A percentile compares a stretch with the other conserved stretches of the same genome.
phyloP scores from a whole-genome alignment of 2,888 invertebrate species.

The Drosophila rellima region DNA sequence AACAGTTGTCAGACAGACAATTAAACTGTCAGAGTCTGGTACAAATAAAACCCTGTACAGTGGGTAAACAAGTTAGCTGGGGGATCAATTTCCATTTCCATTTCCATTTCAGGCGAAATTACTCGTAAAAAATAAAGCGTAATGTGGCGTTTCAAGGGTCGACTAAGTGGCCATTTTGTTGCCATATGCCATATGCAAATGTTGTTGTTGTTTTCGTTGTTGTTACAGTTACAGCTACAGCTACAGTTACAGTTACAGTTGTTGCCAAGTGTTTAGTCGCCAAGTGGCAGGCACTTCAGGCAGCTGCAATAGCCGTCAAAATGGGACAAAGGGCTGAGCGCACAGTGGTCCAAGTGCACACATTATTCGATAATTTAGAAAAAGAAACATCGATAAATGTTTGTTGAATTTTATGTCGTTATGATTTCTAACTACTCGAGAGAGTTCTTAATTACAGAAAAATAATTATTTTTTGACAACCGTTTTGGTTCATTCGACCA shows the following conservation, averaged over 20 bases:
- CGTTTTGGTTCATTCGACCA: not conserved
- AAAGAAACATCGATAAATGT: too few species aligned
- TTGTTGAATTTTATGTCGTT: too few species aligned
- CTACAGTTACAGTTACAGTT: constrained; percentile 25
- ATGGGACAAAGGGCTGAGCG: not conserved
- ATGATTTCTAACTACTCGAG: too few species aligned
- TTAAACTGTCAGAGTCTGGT: not conserved
- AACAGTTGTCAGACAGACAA: not conserved
- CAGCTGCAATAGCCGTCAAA: constrained; percentile 37
- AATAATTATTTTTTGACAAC: too few species aligned
- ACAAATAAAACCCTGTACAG: not conserved
- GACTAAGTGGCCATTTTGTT: constrained; percentile 56
- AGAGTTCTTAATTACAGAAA: too few species aligned
- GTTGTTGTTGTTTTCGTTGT: constrained; percentile 17
- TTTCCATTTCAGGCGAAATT: constrained; percentile 15
- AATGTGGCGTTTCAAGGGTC: constrained; percentile 52
- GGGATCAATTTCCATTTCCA: constrained; percentile 7
- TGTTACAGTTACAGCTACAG: constrained; percentile 22
- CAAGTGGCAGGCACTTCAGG: constrained; percentile 65
- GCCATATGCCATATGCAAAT: constrained; percentile 49
- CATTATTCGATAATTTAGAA: not conserved
- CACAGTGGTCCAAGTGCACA: not conserved
- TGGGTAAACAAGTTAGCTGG: not conserved
- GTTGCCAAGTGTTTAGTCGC: constrained; percentile 52
- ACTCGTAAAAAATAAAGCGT: constrained; percentile 48